These are phyloP conservation scores for Rhyzopertha dominica DNA, from an alignment of 1,140 invertebrate genomes.

Conservation along the genomic window DNA sequence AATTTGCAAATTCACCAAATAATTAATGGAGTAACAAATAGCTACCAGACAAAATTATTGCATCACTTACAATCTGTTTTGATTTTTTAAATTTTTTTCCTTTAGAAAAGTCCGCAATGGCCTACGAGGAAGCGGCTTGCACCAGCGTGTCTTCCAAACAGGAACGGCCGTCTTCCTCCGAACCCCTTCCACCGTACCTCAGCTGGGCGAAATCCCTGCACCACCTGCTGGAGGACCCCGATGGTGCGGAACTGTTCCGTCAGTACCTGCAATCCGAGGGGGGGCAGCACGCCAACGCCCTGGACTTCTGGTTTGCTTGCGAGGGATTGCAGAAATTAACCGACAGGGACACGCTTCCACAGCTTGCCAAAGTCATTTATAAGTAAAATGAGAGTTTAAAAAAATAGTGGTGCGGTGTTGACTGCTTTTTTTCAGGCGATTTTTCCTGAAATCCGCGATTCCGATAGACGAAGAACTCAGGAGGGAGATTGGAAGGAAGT, in stretches of 20 bases:
- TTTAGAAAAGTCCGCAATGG: conserved; percentile 10
- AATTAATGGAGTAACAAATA: conserved; percentile 17
- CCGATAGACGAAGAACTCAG: conserved; percentile 74
- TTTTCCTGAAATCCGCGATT: conserved; percentile 76
- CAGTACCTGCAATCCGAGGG: conserved; percentile 78
- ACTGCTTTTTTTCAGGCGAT: conserved; percentile 51
- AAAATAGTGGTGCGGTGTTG: not conserved
- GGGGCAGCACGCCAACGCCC: conserved; percentile 65
- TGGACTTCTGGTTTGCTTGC: conserved; percentile 90
- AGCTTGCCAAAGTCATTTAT: conserved; percentile 77
- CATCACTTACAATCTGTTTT: conserved; percentile 9
- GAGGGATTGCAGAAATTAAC: conserved; percentile 78
- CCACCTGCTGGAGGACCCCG: conserved; percentile 74
- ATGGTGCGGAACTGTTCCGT: conserved; percentile 80
- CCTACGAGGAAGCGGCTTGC: not conserved
- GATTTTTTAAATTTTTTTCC: not conserved
- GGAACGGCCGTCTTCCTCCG: conserved; percentile 21
- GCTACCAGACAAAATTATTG: conserved; percentile 8
- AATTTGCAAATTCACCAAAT: not conserved
- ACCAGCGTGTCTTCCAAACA: not conserved
- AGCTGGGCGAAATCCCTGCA: conserved; percentile 82
- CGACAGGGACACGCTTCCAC: conserved; percentile 64
- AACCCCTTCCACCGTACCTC: conserved; percentile 65
- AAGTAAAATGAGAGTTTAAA: conserved; percentile 49
- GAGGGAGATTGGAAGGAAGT: conserved; percentile 43